Percentiles rank a stretch among this genome's conserved stretches.
These are phyloP conservation scores for Melieria crassipennis DNA, from an alignment of 2,888 invertebrate species.

Conservation along the genomic window DNA sequence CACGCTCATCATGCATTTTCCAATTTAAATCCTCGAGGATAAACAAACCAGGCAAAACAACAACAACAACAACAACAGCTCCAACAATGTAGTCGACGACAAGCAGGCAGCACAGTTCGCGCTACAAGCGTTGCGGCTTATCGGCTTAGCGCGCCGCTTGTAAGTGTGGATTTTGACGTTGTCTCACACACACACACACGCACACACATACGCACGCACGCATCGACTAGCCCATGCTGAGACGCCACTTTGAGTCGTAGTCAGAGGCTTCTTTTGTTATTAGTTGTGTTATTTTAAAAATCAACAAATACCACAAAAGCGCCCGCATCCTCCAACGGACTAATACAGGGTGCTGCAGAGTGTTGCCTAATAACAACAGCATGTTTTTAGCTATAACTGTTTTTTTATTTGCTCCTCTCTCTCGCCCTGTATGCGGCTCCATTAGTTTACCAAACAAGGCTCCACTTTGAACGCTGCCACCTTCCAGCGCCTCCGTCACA, in stretches of 20 bases:
- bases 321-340: background rate
- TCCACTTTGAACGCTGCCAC: background rate
- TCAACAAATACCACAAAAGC: background rate
- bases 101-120: no score
- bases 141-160: background rate
- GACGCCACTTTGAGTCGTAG: background rate
- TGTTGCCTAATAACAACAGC: background rate
- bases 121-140: background rate
- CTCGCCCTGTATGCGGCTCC: background rate
- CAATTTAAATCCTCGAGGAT: no score
- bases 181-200: slow-evolving; percentile 5
- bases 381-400: background rate
- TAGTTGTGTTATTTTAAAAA: background rate
- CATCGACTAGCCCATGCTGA: background rate
- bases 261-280: background rate
- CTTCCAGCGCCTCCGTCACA: background rate
- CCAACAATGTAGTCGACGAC: no score
- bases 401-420: background rate
- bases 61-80: no score
- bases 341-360: background rate
- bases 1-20: no score
- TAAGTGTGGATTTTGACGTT: background rate
- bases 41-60: no score
- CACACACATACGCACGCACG: background rate
- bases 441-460: background rate